Conservation (phyloP, 2,113 vertebrate species). For the Boulengeromyrus knoepffleri region DNA sequence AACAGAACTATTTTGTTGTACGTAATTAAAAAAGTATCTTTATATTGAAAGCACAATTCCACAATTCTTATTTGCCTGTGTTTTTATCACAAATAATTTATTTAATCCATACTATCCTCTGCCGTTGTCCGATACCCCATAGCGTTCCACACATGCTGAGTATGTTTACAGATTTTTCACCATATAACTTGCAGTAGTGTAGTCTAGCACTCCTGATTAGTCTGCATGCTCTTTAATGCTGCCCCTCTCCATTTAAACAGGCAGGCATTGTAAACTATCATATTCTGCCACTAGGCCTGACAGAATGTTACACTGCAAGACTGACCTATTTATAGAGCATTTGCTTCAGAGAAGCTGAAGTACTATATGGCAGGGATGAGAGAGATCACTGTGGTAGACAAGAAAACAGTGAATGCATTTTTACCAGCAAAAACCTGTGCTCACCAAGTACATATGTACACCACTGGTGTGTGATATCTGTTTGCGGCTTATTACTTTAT, state of each 20-base stretch:
- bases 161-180: background rate
- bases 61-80: background rate
- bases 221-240: background rate
- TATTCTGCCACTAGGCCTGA: background rate
- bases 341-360: background rate
- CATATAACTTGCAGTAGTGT: background rate
- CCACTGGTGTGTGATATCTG: background rate
- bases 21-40: background rate
- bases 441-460: background rate
- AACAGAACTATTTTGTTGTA: background rate
- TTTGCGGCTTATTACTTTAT: background rate
- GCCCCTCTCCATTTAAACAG: background rate
- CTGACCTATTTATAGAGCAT: constrained; percentile 7
- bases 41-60: background rate
- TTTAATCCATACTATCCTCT: background rate
- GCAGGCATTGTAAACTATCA: background rate
- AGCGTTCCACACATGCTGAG: background rate
- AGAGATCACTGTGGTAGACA: background rate
- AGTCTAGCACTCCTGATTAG: background rate
- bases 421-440: background rate
- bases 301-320: background rate
- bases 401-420: background rate
- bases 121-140: background rate
- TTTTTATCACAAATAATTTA: background rate
- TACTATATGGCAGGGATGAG: background rate